phyloP scores from a whole-genome alignment of 2,113 vertebrate species.

The Phyllostomus discolor region DNA sequence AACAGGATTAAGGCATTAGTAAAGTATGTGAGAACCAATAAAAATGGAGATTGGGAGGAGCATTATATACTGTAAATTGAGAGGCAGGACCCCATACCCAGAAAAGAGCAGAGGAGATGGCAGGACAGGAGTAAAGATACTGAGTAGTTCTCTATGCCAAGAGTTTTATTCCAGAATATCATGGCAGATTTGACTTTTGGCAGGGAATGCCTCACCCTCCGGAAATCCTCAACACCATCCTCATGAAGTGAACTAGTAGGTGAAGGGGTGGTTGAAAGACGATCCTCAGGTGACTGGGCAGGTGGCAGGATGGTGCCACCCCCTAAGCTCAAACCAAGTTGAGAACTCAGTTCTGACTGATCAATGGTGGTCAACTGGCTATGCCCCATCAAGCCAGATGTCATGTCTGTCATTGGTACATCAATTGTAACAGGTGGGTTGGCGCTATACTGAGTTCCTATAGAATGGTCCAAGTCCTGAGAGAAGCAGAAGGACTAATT shows the following conservation, averaged over 20 bases:
- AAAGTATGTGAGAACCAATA: conserved; percentile 1
- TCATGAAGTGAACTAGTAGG: conserved; percentile 90
- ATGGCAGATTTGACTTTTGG: conserved; percentile 34
- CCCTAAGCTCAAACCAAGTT: conserved; percentile 90
- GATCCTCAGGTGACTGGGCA: conserved; percentile 86
- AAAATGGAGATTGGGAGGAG: neutral
- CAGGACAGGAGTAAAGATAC: neutral
- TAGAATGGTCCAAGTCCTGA: conserved; percentile 91
- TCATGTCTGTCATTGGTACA: conserved; percentile 88
- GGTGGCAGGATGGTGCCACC: conserved; percentile 84
- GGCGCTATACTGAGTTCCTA: conserved; percentile 89
- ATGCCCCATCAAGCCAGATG: conserved; percentile 85
- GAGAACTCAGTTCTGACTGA: conserved; percentile 92
- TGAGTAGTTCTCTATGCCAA: neutral
- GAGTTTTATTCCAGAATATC: conserved; percentile 51
- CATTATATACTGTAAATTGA: conserved; percentile 27
- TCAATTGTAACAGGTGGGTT: conserved; percentile 91
- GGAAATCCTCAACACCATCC: conserved; percentile 90
- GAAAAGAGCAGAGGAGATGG: neutral
- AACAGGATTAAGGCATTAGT: conserved; percentile 12
- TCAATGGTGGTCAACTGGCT: conserved; percentile 92
- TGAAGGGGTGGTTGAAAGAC: conserved; percentile 86
- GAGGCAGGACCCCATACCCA: conserved; percentile 6
- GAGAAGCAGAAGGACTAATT: conserved; percentile 57
- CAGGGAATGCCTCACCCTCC: conserved; percentile 79